Percentiles rank a stretch among this genome's conserved stretches.
Conservation (phyloP, 2,113 vertebrate genomes). For the Pedetes capensis region DNA sequence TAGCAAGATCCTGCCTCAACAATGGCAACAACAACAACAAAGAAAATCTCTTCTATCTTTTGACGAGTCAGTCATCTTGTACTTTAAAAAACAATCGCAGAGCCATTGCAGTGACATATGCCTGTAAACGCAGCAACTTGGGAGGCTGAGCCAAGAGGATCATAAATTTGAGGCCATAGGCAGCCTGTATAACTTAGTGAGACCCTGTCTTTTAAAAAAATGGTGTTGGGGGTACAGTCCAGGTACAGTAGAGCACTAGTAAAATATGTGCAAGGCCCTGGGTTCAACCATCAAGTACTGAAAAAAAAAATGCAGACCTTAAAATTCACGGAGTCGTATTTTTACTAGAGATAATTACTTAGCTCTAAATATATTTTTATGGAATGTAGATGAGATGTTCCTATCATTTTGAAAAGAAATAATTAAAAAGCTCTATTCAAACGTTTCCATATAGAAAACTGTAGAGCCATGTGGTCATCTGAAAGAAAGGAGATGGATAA, state of each 20-base stretch:
- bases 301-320: not conserved
- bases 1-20: too few species aligned
- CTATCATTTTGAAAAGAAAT: constrained; percentile 21
- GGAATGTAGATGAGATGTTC: not conserved
- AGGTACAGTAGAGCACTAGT: too few species aligned
- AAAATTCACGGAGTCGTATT: not conserved
- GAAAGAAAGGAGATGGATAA: not conserved
- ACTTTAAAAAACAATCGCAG: too few species aligned
- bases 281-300: not conserved
- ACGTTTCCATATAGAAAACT: not conserved
- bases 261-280: too few species aligned
- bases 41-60: not conserved
- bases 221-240: too few species aligned
- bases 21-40: not conserved
- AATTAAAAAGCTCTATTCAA: not conserved
- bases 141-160: too few species aligned
- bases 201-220: too few species aligned
- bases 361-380: not conserved
- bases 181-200: too few species aligned
- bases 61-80: not conserved
- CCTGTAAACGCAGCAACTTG: too few species aligned
- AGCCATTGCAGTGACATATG: too few species aligned
- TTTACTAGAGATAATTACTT: constrained; percentile 22
- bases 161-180: too few species aligned
- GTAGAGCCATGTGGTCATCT: not conserved